Evolutionary conservation across 2,888 invertebrate species (phyloP), one percentile per base, ranked within the genome.

Genomic region (Ischnura elegans): DNA sequence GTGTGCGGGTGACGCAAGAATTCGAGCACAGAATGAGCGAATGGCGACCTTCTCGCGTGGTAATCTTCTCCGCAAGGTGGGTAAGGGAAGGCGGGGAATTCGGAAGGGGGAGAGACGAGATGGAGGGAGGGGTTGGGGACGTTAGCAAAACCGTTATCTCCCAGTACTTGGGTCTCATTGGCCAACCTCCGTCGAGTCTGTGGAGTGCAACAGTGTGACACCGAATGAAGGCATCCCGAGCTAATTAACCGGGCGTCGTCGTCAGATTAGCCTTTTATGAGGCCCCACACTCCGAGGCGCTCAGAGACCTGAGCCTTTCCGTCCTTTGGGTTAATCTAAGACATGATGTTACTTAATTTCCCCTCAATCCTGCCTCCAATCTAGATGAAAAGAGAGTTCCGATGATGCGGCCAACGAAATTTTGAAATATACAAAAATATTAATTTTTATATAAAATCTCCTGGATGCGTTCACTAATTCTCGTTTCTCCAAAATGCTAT

Each of bases 121-220:
- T 10, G 13, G 76, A 25, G 16, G 10, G 76, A 61, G 25, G 2
- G 1, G 61, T 3, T 1, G 10, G 61, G 25, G 21, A 16, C 29
- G 29, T 8, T 29, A 2, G 76, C 10, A 13, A 47, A 76, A 76
- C 76, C 76, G 76, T 76, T 76, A 76, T 76, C 16, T 16, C 76
- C 36, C 29, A 1, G 1, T 19, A 13, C 51, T 19, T 19, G n/a
- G n/a, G n/a, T 61, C 61, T 61, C 61, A 61, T 61, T 61, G 61
- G n/a, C n/a, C 61, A n/a, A 25, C 61, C n/a, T 36, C 66, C 66
- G 36, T 36, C 36, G 76, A 76, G 76, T 76, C 36, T 36, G 29
- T 36, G 10, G 76, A 36, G 76, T 76, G 76, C 76, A 76, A 76
- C 76, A 76, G 36, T 29, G 76, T 36, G 76, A 76, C 76, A 76